Evolutionary conservation across 2,113 vertebrate species (phyloP), one percentile per base, ranked within the genome.

Genomic region (Tragelaphus imberbis): DNA sequence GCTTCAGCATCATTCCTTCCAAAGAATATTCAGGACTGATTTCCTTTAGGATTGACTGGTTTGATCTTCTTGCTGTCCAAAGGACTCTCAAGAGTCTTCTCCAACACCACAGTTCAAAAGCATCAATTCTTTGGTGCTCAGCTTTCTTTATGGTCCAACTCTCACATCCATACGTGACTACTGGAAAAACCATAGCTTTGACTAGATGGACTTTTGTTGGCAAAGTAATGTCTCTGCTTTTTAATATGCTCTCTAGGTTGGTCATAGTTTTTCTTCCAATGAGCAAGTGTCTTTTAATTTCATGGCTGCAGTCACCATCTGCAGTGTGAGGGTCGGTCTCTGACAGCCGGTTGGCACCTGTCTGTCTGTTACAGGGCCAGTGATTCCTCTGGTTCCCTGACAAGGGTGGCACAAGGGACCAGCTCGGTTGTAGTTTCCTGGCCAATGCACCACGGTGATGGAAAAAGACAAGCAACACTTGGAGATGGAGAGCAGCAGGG

Each of bases 381-480:
- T 71, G 65, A 71, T 36, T 71, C 65, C 19, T 36, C n/a, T 71
- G n/a, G 65, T 71, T 71, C n/a, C 65, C 65, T 36, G 19, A 71
- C 65, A 11, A 71, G n/a, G 19, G 19, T 71, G 68, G 68, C 10
- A 71, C n/a, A 36, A 71, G 9, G n/a, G 68, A 71, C 68, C 68
- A 71, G 68, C 68, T 71, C 19, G 0, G 68, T 71, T 71, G 68
- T 71, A 2, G 10, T 71, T 71, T 71, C 68, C 68, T 5, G n/a
- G 68, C n/a, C n/a, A 71, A n/a, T 23, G 68, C 68, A 71, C 19
- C 0, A 6, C 3, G 6, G 11, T 1, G 4, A 44, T 0, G 1
- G 71, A 44, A 75, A 75, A 44, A 44, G 71, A 44, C 36, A 75
- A 75, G 36, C 71, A 44, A 44, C 36, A 44, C 36, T 27, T 44